phyloP scores from a whole-genome alignment of 2,888 invertebrate species.

The Cheilosia scutellata region DNA sequence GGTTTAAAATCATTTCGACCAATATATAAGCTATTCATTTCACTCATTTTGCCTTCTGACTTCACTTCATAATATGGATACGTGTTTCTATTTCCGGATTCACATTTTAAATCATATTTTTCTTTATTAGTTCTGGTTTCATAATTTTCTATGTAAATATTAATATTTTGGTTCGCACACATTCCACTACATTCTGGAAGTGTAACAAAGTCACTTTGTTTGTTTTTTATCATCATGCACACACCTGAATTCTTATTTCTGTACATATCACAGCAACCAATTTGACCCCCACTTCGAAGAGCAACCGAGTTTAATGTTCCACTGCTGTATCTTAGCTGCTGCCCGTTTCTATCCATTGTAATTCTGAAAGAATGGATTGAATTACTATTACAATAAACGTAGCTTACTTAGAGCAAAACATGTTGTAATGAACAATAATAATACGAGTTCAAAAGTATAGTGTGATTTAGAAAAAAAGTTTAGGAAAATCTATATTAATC shows the following conservation, averaged over 20 bases:
- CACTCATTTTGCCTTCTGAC: slow-evolving; percentile 12
- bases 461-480: no score
- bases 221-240: slow-evolving; percentile 26
- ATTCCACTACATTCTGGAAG: slow-evolving; percentile 39
- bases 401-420: no score
- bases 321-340: slow-evolving; percentile 42
- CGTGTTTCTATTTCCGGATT: not conserved
- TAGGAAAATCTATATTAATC: no score
- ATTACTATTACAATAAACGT: no score
- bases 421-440: no score
- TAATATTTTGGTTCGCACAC: slow-evolving; percentile 50
- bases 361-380: slow-evolving; percentile 1
- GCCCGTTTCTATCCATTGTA: slow-evolving; percentile 40
- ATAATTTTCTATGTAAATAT: slow-evolving; percentile 54
- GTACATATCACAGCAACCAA: slow-evolving; percentile 37
- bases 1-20: slow-evolving; percentile 21
- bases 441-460: no score
- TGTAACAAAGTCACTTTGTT: slow-evolving; percentile 8
- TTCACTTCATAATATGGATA: slow-evolving; percentile 30
- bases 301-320: slow-evolving; percentile 19
- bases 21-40: slow-evolving; percentile 17
- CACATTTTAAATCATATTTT: slow-evolving; percentile 15
- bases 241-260: slow-evolving; percentile 25
- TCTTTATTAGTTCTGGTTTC: slow-evolving; percentile 21
- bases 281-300: slow-evolving; percentile 14